These are phyloP conservation scores for Protosalanx chinensis DNA, from an alignment of 2,797 vertebrate species.

Conservation along the genomic window DNA sequence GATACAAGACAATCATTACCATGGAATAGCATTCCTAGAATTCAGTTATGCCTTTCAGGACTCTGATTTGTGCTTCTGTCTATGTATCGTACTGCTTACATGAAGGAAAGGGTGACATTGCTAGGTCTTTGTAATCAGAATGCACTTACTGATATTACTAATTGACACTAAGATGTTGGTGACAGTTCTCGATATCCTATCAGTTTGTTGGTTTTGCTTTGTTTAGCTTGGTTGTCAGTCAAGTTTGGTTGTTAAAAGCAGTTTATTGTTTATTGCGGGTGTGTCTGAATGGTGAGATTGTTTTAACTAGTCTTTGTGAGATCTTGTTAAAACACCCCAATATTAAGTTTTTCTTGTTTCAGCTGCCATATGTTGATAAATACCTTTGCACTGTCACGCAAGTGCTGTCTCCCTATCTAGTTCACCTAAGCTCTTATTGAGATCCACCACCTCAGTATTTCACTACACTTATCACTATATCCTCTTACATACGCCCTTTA, in stretches of 20 bases:
- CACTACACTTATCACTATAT: background rate
- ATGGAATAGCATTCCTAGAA: background rate
- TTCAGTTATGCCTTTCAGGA: background rate
- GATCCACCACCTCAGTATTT: background rate
- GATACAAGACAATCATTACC: slow-evolving; percentile 56
- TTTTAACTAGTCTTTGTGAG: no score
- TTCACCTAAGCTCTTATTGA: background rate
- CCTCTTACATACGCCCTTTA: background rate
- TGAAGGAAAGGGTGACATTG: slow-evolving; percentile 35
- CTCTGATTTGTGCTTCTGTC: background rate
- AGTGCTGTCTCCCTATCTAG: background rate
- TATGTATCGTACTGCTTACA: slow-evolving; percentile 8
- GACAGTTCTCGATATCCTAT: background rate
- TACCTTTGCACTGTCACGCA: background rate
- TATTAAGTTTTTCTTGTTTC: no score
- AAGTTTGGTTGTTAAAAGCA: no score
- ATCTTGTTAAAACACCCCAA: no score
- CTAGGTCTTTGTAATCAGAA: slow-evolving; percentile 29
- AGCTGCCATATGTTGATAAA: no score
- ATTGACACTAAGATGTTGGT: background rate
- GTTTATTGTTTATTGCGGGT: no score
- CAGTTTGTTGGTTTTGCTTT: slow-evolving; percentile 1
- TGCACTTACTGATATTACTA: slow-evolving; percentile 39
- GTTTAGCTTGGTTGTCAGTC: background rate
- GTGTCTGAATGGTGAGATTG: no score